Evolutionary conservation across 2,113 vertebrate genomes (phyloP).

Genomic region (Anarhynchus alexandrinus): DNA sequence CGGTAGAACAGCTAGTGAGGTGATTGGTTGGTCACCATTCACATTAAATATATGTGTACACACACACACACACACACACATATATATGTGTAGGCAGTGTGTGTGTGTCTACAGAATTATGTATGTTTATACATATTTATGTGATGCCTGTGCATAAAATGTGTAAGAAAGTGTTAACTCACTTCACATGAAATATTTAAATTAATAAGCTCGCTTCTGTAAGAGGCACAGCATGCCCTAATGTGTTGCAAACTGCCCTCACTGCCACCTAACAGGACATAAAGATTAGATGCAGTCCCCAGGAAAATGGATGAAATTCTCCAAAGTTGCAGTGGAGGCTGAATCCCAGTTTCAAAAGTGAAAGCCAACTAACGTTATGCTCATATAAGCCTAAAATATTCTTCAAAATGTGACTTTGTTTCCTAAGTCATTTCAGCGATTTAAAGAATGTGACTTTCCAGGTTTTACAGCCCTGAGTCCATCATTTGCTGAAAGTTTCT

Average conservation of each 20-base stretch:
- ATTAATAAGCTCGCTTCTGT: background rate
- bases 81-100: accelerated
- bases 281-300: background rate
- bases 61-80: accelerated
- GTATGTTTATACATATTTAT: background rate
- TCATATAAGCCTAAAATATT: background rate
- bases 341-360: background rate
- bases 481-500: background rate
- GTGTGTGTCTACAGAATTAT: background rate
- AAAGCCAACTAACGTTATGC: background rate
- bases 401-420: background rate
- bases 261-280: background rate
- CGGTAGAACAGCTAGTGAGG: background rate
- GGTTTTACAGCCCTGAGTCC: background rate
- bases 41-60: background rate
- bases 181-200: background rate
- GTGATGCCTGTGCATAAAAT: background rate
- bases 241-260: background rate
- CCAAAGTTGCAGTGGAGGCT: background rate
- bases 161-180: background rate
- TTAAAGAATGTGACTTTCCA: conserved; percentile 38
- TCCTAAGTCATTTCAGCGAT: background rate
- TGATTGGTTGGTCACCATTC: background rate
- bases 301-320: background rate
- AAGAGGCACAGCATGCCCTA: background rate